These are phyloP conservation scores for Neosalanx taihuensis DNA, from an alignment of 2,797 vertebrate species.

Conservation along the genomic window DNA sequence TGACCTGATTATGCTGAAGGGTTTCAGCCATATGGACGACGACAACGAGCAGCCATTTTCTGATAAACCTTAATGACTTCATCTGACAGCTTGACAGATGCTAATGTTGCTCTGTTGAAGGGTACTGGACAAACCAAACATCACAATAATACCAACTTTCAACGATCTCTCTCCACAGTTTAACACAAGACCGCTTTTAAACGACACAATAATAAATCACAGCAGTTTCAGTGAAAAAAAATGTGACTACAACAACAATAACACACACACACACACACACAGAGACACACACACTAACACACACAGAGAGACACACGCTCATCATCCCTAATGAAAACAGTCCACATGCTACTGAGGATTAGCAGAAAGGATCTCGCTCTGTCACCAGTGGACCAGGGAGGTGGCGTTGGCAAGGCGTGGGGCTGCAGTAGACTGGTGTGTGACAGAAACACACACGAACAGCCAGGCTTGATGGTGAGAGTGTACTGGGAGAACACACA, in stretches of 20 bases:
- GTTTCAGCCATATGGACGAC: conserved; percentile 17
- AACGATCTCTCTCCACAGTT: background rate
- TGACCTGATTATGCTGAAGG: conserved; percentile 33
- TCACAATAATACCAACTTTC: background rate
- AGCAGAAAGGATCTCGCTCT: too few species aligned
- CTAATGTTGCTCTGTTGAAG: background rate
- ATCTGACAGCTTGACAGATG: conserved; percentile 37
- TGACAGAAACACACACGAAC: conserved; percentile 22
- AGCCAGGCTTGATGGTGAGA: background rate
- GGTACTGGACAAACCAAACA: background rate
- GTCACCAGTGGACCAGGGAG: background rate
- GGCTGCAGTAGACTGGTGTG: background rate
- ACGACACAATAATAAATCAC: too few species aligned
- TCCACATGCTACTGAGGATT: too few species aligned
- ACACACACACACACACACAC: too few species aligned
- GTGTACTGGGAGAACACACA: background rate
- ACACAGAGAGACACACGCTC: too few species aligned
- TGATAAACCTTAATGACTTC: conserved; percentile 28
- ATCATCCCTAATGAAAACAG: too few species aligned
- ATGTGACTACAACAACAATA: too few species aligned
- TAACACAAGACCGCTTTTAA: background rate
- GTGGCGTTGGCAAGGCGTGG: background rate
- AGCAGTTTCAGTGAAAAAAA: too few species aligned
- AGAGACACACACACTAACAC: too few species aligned
- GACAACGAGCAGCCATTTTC: conserved; percentile 31